Evolutionary conservation across 2,797 vertebrate genomes (phyloP).

Genomic region (Poeciliopsis gracilis): DNA sequence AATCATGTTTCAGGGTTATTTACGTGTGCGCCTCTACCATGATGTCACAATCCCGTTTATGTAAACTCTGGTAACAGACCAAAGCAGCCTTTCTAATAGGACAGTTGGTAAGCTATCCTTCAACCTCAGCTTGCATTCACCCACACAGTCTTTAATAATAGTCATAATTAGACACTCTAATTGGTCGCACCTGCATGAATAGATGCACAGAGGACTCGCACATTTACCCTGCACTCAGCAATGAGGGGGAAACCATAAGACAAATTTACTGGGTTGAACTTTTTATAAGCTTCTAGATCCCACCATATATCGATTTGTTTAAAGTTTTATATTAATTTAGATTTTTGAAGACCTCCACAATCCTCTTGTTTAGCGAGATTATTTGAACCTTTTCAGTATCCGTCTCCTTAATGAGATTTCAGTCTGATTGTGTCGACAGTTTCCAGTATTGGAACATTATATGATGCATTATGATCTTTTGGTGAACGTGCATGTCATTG

Average conservation of each 20-base stretch:
- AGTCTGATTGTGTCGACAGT: not conserved
- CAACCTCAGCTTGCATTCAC: not conserved
- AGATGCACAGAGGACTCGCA: not conserved
- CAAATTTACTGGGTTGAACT: not conserved
- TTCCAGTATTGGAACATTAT: not conserved
- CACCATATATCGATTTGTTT: not conserved
- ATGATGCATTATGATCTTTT: not conserved
- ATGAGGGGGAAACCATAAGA: not conserved
- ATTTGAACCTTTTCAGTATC: not conserved
- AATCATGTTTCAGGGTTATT: not conserved
- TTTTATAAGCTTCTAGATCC: not conserved
- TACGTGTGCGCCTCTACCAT: not conserved
- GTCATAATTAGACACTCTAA: not conserved
- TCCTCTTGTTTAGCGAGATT: not conserved
- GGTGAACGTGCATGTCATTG: slow-evolving; percentile 5
- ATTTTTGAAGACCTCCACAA: not conserved
- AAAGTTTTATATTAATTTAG: not conserved
- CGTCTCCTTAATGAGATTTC: not conserved
- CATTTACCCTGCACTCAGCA: not conserved
- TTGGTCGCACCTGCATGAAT: not conserved
- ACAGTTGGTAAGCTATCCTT: not conserved
- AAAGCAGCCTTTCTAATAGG: not conserved
- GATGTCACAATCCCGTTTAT: not conserved
- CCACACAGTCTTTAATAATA: not conserved
- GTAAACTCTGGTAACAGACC: not conserved